Base-by-base conservation (phyloP, 2,888 invertebrate species). In the Alloplasta piceator region DNA sequence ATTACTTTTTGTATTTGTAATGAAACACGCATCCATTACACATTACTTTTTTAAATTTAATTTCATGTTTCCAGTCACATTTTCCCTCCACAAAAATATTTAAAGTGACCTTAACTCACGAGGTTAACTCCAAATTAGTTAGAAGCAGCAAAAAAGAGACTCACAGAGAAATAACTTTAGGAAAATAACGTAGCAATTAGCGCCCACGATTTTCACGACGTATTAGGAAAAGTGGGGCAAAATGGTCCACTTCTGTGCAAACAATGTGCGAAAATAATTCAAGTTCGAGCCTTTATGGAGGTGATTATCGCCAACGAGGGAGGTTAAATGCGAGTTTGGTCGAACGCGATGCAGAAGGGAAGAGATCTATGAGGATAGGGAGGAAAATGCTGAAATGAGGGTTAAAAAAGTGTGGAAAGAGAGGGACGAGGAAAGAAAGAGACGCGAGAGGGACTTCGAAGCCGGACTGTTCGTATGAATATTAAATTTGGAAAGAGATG, bases 381-480 rank as follows among this genome's bases (percentile, higher is more conserved):
- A 41, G 14, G 14, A n/a, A 63, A 16, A 55, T 48, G 12, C 10
- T n/a, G 48, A 79, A 63, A 46, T 55, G 63, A 55, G 10, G 12
- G 10, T 50, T n/a, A 10, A 79, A 63, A 46, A 61, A 61, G 48
- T 46, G 26, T 26, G 63, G 9, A 38, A 50, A 7, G 50, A 36
- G 38, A 55, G 43, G 6, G 56, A 36, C 50, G 64, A 55, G 6
- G 46, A 48, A 38, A 50, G 66, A 48, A 46, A 72, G 58, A 56
- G n/a, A 61, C 61, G 48, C 55, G 26, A 26, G 61, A 70, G 38
- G 36, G 38, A 63, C 36, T 60, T 52, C 68, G 64, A 67, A 82
- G 72, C 70, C 82, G 81, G 83, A 71, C 73, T 72, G 70, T 81
- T 77, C 76, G 83, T 78, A 79, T 83, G 82, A 84, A 84, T 84